Conservation (phyloP, 30 jellyfish, hydroid and myxozoan genomes). For the Aurelia coerulea region DNA sequence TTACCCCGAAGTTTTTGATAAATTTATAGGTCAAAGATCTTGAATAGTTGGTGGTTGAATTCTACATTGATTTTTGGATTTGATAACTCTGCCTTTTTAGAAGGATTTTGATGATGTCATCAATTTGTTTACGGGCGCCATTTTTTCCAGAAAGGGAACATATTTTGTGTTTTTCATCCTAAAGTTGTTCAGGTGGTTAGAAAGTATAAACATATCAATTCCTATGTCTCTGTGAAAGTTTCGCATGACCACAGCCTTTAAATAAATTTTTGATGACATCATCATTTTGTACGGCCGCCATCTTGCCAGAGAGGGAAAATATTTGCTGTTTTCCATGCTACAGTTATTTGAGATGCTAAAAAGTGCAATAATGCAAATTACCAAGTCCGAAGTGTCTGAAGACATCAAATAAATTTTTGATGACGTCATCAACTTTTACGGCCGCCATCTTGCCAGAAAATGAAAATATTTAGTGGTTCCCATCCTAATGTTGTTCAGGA, state of each 20-base stretch:
- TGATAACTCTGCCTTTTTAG: slow-evolving; percentile 5
- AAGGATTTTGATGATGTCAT: slow-evolving; percentile 1
- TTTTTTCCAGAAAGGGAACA: neutral
- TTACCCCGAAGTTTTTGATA: neutral
- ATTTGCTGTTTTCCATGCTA: slow-evolving; percentile 15
- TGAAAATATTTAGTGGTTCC: too few species aligned
- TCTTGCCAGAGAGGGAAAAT: slow-evolving; percentile 18
- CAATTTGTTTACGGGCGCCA: neutral
- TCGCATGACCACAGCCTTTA: neutral
- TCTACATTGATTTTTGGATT: slow-evolving; percentile 14
- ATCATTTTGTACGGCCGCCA: slow-evolving; percentile 18
- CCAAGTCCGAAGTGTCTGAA: neutral
- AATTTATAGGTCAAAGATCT: neutral
- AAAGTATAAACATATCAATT: neutral
- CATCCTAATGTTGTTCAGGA: too few species aligned
- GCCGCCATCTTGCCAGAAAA: too few species aligned
- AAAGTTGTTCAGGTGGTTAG: neutral
- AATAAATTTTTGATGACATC: neutral
- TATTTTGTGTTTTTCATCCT: neutral
- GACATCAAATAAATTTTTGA: slow-evolving; percentile 2
- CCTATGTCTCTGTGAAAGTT: neutral
- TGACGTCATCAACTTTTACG: slow-evolving; percentile 20
- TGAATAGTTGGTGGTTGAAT: neutral
- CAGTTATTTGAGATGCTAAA: slow-evolving; percentile 11
- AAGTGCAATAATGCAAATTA: slow-evolving; percentile 4